These are phyloP conservation scores for Drosophila macrospina DNA, from an alignment of 2,888 invertebrate species.

Conservation along the genomic window DNA sequence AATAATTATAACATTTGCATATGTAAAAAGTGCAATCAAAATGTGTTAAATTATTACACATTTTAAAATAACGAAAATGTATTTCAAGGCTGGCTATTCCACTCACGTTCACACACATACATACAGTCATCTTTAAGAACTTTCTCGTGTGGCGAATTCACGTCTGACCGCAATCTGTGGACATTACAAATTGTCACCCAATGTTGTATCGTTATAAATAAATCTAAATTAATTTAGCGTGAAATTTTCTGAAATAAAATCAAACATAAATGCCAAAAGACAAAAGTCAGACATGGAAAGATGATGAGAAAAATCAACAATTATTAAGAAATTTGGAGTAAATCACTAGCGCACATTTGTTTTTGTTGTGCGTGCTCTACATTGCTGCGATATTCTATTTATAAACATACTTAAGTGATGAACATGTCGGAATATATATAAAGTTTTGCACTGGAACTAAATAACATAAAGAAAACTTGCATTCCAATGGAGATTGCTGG, in stretches of 20 bases:
- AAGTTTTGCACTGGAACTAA: slow-evolving; percentile 13
- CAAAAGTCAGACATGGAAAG: slow-evolving; percentile 33
- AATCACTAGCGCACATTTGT: slow-evolving; percentile 43
- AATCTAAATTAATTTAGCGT: slow-evolving; percentile 29
- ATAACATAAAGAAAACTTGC: slow-evolving; percentile 7
- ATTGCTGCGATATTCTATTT: slow-evolving; percentile 23
- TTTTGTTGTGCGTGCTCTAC: slow-evolving; percentile 36
- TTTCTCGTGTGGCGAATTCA: slow-evolving; percentile 51
- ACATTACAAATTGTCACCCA: slow-evolving; percentile 55
- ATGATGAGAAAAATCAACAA: slow-evolving; percentile 56
- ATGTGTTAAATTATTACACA: slow-evolving; percentile 20
- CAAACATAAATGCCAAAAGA: slow-evolving; percentile 19
- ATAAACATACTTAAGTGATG: slow-evolving; percentile 7
- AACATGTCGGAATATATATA: slow-evolving; percentile 3
- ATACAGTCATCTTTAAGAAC: slow-evolving; percentile 36
- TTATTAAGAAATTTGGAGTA: slow-evolving; percentile 57
- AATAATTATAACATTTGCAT: slow-evolving; percentile 16
- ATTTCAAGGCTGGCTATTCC: slow-evolving; percentile 65
- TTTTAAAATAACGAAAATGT: slow-evolving; percentile 49
- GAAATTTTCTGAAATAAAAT: slow-evolving; percentile 21
- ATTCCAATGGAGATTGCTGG: slow-evolving; percentile 6
- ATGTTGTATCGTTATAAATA: slow-evolving; percentile 52
- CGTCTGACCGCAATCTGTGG: slow-evolving; percentile 56
- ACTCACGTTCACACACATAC: slow-evolving; percentile 30
- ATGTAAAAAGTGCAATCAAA: slow-evolving; percentile 15